phyloP scores from a whole-genome alignment of 2,797 vertebrate genomes.

The Scolopax rusticola region DNA sequence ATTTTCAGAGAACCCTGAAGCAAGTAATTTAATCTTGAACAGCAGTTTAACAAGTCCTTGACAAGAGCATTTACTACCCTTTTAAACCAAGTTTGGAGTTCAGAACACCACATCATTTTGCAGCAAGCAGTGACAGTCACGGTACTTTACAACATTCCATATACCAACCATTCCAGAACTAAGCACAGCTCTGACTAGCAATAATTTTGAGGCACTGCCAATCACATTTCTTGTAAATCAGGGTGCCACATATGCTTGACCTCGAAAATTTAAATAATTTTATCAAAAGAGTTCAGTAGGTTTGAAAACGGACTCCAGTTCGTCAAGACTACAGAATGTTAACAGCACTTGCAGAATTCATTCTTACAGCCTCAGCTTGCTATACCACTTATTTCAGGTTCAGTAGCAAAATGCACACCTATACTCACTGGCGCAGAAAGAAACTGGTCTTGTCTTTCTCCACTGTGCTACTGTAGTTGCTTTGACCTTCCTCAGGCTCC shows the following conservation, averaged over 20 bases:
- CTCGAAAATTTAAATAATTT: background rate
- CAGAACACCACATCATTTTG: background rate
- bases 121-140: background rate
- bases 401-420: background rate
- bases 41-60: background rate
- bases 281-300: background rate
- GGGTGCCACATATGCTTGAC: background rate
- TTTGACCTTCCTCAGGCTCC: conserved; percentile 37
- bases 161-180: background rate
- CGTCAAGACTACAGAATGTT: background rate
- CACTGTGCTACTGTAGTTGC: background rate
- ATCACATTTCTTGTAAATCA: background rate
- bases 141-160: background rate
- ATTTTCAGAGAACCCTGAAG: background rate
- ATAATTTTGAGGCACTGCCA: background rate
- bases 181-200: background rate
- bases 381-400: background rate
- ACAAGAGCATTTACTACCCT: background rate
- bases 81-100: background rate
- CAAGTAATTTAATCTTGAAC: background rate
- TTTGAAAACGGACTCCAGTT: background rate
- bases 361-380: background rate
- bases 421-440: background rate
- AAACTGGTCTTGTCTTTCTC: background rate
- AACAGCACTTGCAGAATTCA: background rate